Percentiles rank a stretch among this genome's conserved stretches.
phyloP scores from a whole-genome alignment of 2,888 invertebrate genomes.

The Idaea dimidiata region DNA sequence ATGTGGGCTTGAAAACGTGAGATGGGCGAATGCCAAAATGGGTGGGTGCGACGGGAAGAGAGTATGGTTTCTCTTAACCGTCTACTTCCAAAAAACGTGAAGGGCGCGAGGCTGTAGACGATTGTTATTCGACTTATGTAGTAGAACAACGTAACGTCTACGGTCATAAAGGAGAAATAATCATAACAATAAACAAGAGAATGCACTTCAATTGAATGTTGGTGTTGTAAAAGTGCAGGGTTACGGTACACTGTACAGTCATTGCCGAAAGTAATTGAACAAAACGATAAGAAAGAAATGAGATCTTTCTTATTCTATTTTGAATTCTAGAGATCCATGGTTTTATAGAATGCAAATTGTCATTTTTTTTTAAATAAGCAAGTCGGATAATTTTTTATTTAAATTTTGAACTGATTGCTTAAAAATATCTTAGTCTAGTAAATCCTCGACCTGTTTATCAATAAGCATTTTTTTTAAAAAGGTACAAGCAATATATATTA shows the following conservation, averaged over 20 bases:
- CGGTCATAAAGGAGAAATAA: conserved; percentile 35
- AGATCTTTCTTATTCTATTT: too few species aligned
- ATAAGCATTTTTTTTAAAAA: too few species aligned
- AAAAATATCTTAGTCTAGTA: too few species aligned
- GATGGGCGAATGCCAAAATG: conserved; percentile 50
- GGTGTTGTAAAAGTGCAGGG: conserved; percentile 21
- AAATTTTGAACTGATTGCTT: too few species aligned
- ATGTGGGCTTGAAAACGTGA: conserved; percentile 48
- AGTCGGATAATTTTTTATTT: too few species aligned
- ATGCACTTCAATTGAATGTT: conserved; percentile 55
- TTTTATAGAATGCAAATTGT: too few species aligned
- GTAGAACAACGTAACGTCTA: conserved; percentile 18
- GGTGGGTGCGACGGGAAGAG: conserved; percentile 54
- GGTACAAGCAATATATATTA: too few species aligned
- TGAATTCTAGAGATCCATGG: too few species aligned
- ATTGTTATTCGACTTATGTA: conserved; percentile 59
- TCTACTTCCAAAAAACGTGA: conserved; percentile 62
- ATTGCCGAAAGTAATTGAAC: not conserved
- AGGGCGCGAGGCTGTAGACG: conserved; percentile 60
- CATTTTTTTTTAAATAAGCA: too few species aligned
- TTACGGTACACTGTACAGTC: not conserved
- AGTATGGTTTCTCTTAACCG: conserved; percentile 43
- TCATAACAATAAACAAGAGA: conserved; percentile 52
- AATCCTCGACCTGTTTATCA: too few species aligned
- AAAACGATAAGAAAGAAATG: not conserved